These are phyloP conservation scores for Cladopsammia gracilis DNA, from an alignment of 64 coral and sea anemone genomes.

Conservation along the genomic window DNA sequence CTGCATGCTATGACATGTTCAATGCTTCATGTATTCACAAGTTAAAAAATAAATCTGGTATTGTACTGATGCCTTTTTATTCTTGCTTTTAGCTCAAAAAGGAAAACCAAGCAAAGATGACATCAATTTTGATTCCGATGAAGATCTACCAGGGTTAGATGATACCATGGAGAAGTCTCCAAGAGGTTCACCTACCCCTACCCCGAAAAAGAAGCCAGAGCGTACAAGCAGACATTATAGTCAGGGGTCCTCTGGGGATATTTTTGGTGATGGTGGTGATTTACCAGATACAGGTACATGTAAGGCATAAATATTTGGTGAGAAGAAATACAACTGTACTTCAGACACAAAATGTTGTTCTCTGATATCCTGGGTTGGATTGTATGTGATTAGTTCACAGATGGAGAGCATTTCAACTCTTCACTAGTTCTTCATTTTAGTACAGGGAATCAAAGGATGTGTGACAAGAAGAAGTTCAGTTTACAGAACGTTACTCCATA, in stretches of 20 bases:
- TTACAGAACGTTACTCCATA: too few species aligned
- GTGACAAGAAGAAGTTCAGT: too few species aligned
- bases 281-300: constrained; percentile 53
- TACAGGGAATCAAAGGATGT: too few species aligned
- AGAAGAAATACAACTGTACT: too few species aligned
- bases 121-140: constrained; percentile 87
- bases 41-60: too few species aligned
- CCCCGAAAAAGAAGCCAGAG: constrained; percentile 17
- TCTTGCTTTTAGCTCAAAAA: not conserved
- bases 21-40: too few species aligned
- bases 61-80: not conserved
- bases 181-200: not conserved
- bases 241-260: constrained; percentile 48
- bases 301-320: not conserved
- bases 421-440: too few species aligned
- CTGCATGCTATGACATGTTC: too few species aligned
- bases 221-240: constrained; percentile 10
- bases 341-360: too few species aligned
- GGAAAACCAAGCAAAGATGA: constrained; percentile 69
- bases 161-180: constrained; percentile 18
- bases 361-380: too few species aligned
- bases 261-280: constrained; percentile 91
- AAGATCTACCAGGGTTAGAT: constrained; percentile 87
- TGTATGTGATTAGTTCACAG: too few species aligned
- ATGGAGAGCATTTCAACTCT: too few species aligned